phyloP scores from a whole-genome alignment of 2,113 vertebrate genomes.

The Serilophus lunatus region DNA sequence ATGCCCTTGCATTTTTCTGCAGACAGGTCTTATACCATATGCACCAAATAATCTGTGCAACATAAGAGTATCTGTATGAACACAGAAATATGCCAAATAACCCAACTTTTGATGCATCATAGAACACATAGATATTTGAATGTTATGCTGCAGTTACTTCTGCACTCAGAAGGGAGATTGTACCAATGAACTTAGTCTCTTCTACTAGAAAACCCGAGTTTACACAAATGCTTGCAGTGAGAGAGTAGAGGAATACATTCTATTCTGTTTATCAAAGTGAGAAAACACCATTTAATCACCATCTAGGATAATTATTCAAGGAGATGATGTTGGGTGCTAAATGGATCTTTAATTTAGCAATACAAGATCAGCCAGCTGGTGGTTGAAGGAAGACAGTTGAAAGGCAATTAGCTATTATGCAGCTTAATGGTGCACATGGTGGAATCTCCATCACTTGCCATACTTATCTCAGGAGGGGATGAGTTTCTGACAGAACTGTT shows the following conservation, averaged over 20 bases:
- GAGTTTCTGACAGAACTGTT: not conserved
- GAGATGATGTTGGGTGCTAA: slow-evolving; percentile 55
- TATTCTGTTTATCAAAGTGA: slow-evolving; percentile 45
- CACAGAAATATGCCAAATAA: not conserved
- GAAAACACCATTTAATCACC: slow-evolving; percentile 51
- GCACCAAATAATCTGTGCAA: not conserved
- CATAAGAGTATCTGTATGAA: not conserved
- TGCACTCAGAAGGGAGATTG: not conserved
- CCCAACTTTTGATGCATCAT: not conserved
- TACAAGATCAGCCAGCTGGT: slow-evolving; percentile 49
- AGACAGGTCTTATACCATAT: not conserved
- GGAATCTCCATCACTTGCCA: not conserved
- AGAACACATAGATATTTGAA: not conserved
- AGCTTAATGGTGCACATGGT: slow-evolving; percentile 25
- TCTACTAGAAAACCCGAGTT: slow-evolving; percentile 35
- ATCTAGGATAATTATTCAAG: slow-evolving; percentile 38
- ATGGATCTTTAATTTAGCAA: slow-evolving; percentile 52
- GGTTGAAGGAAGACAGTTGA: slow-evolving; percentile 35
- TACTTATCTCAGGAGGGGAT: slow-evolving; percentile 12
- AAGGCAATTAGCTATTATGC: slow-evolving; percentile 52
- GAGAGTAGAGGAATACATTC: slow-evolving; percentile 36
- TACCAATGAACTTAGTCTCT: not conserved
- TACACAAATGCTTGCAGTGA: slow-evolving; percentile 9
- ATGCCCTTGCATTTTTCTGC: not conserved
- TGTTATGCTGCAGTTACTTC: not conserved